Evolutionary conservation across 2,797 vertebrate genomes (phyloP), one percentile per base, ranked within the genome.

Genomic region (Neosilurus mollespiculum): DNA sequence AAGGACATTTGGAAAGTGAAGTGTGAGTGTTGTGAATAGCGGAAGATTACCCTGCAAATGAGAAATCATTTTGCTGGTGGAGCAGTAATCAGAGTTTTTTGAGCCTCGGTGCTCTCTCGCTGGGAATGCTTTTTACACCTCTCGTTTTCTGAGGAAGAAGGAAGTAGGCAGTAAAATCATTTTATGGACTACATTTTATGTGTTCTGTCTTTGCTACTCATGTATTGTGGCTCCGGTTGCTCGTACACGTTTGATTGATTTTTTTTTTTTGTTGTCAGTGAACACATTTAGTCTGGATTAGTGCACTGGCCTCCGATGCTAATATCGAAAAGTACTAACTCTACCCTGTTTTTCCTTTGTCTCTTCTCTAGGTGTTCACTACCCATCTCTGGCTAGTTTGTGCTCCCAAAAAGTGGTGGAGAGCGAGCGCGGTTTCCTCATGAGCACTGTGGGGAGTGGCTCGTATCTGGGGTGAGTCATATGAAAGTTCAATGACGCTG

Each of bases 381-480:
- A 97, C 89, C 98, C 98, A 0, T 97, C 97, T 5, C 92, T 99
- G 90, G 95, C 96, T 81, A 99, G 98, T 86, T 93, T 99, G 80
- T 95, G 98, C 90, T 98, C 97, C 11, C 96, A 96, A 92, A 97
- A 95, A 87, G 98, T 99, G 79, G 93, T 93, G 67, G 97, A 98
- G 88, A 95, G 93, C 0, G 96, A 99, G 87, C 89, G 97, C 69
- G 96, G 96, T 69, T 97, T 98, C 90, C 95, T 97, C 34, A 98
- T 97, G 94, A 99, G 98, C 93, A 95, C 96, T 0, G 96, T 98
- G 87, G 96, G 97, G 20, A 96, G 97, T 0, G 97, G 98, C 77
- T 98, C 98, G 0, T 98, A 98, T 91, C 91, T 98, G 51, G 98
- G 98, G 98, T 99, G 89, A 95, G 97, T 94, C 77, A 61, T 14